Percentiles rank a stretch among this genome's conserved stretches.
phyloP scores from a whole-genome alignment of 1,140 invertebrate species.

The Leptopilina clavipes region DNA sequence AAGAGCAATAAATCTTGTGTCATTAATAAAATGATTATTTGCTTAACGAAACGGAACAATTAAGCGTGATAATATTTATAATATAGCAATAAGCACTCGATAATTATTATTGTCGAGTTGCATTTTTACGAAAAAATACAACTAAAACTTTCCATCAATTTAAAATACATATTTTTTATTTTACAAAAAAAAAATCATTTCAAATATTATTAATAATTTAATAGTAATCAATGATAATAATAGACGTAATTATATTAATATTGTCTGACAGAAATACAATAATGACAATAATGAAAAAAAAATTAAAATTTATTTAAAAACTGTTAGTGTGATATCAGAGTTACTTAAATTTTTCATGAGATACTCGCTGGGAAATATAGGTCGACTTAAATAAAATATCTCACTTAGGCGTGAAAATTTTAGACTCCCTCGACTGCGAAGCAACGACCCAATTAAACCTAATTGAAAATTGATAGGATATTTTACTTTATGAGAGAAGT shows the following conservation, averaged over 20 bases:
- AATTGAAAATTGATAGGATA: constrained; percentile 22
- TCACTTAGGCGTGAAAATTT: neutral
- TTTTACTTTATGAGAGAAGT: constrained; percentile 19
- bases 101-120: constrained; percentile 16
- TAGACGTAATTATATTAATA: no score
- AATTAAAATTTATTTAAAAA: neutral
- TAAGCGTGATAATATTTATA: constrained; percentile 17
- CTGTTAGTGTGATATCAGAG: neutral
- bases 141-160: neutral
- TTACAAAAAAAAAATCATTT: no score
- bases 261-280: neutral
- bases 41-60: constrained; percentile 23
- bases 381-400: neutral
- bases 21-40: neutral
- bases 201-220: no score
- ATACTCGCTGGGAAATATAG: neutral
- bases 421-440: neutral
- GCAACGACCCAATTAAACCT: constrained; percentile 15
- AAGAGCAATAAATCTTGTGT: constrained; percentile 7
- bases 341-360: neutral
- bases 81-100: neutral
- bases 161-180: no score
- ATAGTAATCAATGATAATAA: no score
- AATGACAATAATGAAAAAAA: neutral
- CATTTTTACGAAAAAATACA: no score